Base-by-base conservation (phyloP, 1,140 invertebrate genomes). In the Hyles euphorbiae region DNA sequence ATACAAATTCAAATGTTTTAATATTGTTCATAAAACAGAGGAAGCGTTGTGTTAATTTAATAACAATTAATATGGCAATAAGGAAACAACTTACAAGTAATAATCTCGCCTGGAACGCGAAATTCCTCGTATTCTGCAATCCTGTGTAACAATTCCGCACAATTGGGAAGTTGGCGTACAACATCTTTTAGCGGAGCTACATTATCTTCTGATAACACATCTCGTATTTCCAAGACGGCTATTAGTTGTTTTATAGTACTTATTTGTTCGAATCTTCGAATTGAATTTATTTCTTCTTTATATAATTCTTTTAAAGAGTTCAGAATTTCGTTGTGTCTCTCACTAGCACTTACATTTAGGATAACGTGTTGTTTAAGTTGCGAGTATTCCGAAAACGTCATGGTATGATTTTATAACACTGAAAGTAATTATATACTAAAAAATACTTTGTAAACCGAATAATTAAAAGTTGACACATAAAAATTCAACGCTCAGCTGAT, bases 181-280 rank as follows among this genome's bases (percentile, higher is more conserved):
- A 86, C 77, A 54, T 78, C 74, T 68, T 78, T 81, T 40, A 87
- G 61, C 11, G 80, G 70, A 33, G 49, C 57, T 33, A 88, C 65
- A 60, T 86, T 74, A 52, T 83, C 74, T 74, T 84, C 78, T 5
- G 80, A 81, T 34, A 89, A 54, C 10, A 84, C 61, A 68, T 85
- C 78, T 63, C 83, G 67, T 43, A 81, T 68, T 76, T 88, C 83
- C 40, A 89, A 70, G 22, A 87, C 61, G 22, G 68, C 73, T 11
- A 88, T 53, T 36, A 88, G 61, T 12, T 88, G 68, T 0, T 72
- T 67, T 60, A 86, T 76, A 3, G 64, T 77, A 22, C 57, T 67
- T 12, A 85, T 79, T 58, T 74, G 60, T 67, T 87, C 84, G 56
- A 61, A 82, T 61, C 73, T 74, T 58, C 84, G 74, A 8, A 67